Evolutionary conservation across 2,888 invertebrate species (phyloP).

Genomic region (Hirtodrosophila cameraria): DNA sequence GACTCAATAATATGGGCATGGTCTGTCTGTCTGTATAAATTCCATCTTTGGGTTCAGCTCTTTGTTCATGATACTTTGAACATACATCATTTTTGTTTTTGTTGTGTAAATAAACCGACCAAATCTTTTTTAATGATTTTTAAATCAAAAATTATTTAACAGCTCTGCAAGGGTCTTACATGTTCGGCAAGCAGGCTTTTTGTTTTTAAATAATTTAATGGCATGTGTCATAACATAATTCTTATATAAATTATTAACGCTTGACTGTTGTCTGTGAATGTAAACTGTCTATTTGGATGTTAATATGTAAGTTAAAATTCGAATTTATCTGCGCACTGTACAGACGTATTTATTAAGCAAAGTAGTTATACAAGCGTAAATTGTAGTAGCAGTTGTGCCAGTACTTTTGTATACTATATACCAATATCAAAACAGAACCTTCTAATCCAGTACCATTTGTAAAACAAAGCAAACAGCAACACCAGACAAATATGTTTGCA

Average conservation of each 20-base stretch:
- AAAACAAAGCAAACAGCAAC: slow-evolving; percentile 16
- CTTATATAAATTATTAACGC: neutral
- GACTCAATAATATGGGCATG: too few relatives aligned
- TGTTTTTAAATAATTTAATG: neutral
- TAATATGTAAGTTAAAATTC: slow-evolving; percentile 27
- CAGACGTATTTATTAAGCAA: slow-evolving; percentile 15
- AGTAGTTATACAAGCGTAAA: slow-evolving; percentile 8
- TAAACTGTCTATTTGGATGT: slow-evolving; percentile 28
- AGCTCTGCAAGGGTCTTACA: neutral
- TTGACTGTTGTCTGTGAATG: neutral
- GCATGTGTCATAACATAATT: slow-evolving; percentile 17
- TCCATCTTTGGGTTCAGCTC: too few relatives aligned
- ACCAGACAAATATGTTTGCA: slow-evolving; percentile 25
- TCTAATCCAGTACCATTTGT: neutral
- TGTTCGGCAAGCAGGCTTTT: neutral
- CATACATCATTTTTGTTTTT: too few relatives aligned
- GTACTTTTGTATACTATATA: neutral
- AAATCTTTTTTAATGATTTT: too few relatives aligned
- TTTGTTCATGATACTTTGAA: too few relatives aligned
- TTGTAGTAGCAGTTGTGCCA: neutral
- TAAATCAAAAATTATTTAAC: too few relatives aligned
- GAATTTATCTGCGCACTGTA: neutral
- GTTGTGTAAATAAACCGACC: too few relatives aligned
- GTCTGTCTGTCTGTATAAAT: too few relatives aligned
- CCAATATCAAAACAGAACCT: slow-evolving; percentile 7